These are phyloP conservation scores for Xenopus laevis DNA, from an alignment of 2,113 vertebrate species.

Conservation along the genomic window DNA sequence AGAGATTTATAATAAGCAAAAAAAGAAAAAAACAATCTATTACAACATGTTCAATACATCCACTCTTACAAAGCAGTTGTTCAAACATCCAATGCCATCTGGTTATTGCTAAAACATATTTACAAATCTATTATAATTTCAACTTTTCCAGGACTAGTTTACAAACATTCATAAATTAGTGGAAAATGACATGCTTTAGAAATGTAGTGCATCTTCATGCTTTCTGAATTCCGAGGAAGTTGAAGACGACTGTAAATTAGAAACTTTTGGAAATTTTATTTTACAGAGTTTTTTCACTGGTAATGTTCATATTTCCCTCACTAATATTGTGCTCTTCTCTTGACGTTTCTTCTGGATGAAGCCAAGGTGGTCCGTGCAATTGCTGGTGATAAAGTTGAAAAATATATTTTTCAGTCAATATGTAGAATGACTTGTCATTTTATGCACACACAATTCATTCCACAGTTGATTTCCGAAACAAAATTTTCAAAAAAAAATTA, in stretches of 20 bases:
- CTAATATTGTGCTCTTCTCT: conserved; percentile 52
- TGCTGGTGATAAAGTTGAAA: conserved; percentile 54
- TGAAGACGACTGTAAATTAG: conserved; percentile 49
- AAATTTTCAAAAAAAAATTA: no score
- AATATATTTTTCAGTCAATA: no score
- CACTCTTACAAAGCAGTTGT: conserved; percentile 54
- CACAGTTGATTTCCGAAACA: no score
- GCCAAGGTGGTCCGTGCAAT: conserved; percentile 54
- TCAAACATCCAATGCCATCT: conserved; percentile 52
- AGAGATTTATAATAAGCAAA: conserved; percentile 50
- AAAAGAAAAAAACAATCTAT: conserved; percentile 51
- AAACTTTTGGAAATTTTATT: conserved; percentile 16
- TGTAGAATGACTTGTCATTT: no score
- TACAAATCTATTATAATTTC: conserved; percentile 51
- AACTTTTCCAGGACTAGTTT: conserved; percentile 56
- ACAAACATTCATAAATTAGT: conserved; percentile 68
- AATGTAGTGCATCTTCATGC: conserved; percentile 61
- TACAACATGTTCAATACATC: conserved; percentile 35
- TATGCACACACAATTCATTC: no score
- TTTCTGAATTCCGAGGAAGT: conserved; percentile 56
- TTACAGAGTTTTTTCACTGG: conserved; percentile 59
- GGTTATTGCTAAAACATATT: conserved; percentile 65
- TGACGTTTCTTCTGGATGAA: conserved; percentile 55
- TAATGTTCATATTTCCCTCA: conserved; percentile 45
- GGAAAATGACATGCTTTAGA: conserved; percentile 64